phyloP scores from a whole-genome alignment of 1,140 invertebrate genomes.

The Anoplophora glabripennis region DNA sequence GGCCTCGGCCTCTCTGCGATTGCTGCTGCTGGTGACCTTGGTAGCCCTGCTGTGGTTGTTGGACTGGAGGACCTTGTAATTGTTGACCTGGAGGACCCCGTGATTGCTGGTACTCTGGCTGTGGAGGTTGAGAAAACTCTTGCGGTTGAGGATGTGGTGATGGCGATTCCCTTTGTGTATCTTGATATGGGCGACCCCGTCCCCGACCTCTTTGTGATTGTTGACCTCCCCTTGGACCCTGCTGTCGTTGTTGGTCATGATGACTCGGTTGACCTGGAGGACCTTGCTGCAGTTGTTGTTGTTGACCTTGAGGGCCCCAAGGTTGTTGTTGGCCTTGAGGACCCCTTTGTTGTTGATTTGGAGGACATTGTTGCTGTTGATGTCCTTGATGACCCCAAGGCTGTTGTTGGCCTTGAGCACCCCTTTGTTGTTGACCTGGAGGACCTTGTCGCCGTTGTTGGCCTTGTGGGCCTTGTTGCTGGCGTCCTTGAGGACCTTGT shows the following conservation, averaged over 20 bases:
- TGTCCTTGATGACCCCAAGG: neutral
- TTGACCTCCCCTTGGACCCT: neutral
- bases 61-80: neutral
- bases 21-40: too few species aligned
- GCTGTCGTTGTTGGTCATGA: slow-evolving; percentile 10
- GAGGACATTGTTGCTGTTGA: slow-evolving; percentile 5
- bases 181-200: neutral
- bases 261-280: neutral
- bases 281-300: slow-evolving; percentile 2
- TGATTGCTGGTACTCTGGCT: neutral
- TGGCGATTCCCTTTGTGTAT: neutral
- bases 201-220: neutral
- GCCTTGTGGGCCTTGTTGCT: slow-evolving; percentile 6
- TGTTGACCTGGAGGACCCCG: neutral
- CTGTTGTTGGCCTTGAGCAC: neutral
- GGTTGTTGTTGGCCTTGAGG: slow-evolving; percentile 9
- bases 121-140: too few species aligned
- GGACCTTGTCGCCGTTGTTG: neutral
- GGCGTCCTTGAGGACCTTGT: neutral
- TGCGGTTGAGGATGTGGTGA: neutral
- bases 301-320: neutral
- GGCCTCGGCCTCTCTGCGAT: too few species aligned
- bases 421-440: neutral
- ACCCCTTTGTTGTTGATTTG: slow-evolving; percentile 3
- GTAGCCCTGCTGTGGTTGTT: too few species aligned